Conservation (phyloP, 2,888 invertebrate species). For the Parnassius glacialis region DNA sequence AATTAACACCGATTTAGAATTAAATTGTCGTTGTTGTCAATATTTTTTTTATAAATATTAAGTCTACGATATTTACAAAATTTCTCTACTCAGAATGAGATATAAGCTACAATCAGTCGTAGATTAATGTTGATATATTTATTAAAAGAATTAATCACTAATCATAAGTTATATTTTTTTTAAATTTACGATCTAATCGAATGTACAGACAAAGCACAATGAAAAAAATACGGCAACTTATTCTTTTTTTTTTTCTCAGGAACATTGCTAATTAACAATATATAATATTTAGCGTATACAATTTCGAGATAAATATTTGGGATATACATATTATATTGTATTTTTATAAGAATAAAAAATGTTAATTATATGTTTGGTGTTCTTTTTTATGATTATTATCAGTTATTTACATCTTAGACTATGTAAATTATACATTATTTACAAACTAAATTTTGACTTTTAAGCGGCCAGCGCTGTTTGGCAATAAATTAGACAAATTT, state of each 20-base stretch:
- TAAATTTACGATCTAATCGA: slow-evolving; percentile 9
- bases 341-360: slow-evolving; percentile 68
- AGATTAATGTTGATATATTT: slow-evolving; percentile 52
- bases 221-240: slow-evolving; percentile 5
- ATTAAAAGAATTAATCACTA: slow-evolving; percentile 37
- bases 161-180: slow-evolving; percentile 40
- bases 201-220: slow-evolving; percentile 12
- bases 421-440: slow-evolving; percentile 27
- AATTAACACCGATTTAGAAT: slow-evolving; percentile 76
- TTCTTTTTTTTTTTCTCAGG: slow-evolving; percentile 25
- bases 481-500: not conserved
- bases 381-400: slow-evolving; percentile 36
- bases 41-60: slow-evolving; percentile 35
- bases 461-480: slow-evolving; percentile 13
- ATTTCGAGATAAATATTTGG: slow-evolving; percentile 42
- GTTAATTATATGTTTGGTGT: slow-evolving; percentile 43
- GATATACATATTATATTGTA: slow-evolving; percentile 34
- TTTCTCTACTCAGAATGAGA: slow-evolving; percentile 48
- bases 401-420: slow-evolving; percentile 25
- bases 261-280: slow-evolving; percentile 32
- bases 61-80: slow-evolving; percentile 37
- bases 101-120: slow-evolving; percentile 69
- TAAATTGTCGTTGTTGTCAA: slow-evolving; percentile 75
- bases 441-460: slow-evolving; percentile 23
- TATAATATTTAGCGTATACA: slow-evolving; percentile 38